These are phyloP conservation scores for Drosophila paramelanica DNA, from an alignment of 2,888 invertebrate species.

Conservation along the genomic window DNA sequence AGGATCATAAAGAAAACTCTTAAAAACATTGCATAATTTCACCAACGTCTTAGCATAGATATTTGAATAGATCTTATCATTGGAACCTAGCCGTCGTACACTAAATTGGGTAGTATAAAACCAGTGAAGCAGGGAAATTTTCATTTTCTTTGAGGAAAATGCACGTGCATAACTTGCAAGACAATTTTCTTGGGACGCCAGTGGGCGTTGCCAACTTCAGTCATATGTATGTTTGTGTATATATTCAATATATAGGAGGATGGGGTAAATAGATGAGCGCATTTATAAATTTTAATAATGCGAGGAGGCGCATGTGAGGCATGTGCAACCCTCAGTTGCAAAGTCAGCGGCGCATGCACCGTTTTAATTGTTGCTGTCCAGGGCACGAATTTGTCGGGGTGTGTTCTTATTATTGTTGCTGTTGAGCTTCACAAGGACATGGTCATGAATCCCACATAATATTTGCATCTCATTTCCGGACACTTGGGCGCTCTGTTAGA, in stretches of 20 bases:
- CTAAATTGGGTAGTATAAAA: slow-evolving; percentile 60
- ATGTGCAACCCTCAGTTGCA: slow-evolving; percentile 65
- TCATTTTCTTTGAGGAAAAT: slow-evolving; percentile 63
- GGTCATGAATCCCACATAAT: slow-evolving; percentile 84
- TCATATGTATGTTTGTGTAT: background rate
- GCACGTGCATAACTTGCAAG: slow-evolving; percentile 68
- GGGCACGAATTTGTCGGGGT: slow-evolving; percentile 47
- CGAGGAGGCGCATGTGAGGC: slow-evolving; percentile 36
- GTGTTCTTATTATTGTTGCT: slow-evolving; percentile 34
- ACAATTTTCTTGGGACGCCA: slow-evolving; percentile 60
- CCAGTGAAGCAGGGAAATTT: slow-evolving; percentile 71
- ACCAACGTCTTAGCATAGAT: slow-evolving; percentile 10
- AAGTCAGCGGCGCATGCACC: slow-evolving; percentile 67
- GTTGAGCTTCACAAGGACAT: slow-evolving; percentile 77
- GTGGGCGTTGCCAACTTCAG: slow-evolving; percentile 27
- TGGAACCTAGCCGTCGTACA: slow-evolving; percentile 11
- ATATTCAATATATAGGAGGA: background rate
- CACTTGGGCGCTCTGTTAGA: slow-evolving; percentile 70
- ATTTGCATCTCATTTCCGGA: slow-evolving; percentile 85
- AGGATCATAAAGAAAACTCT: slow-evolving; percentile 3
- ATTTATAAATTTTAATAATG: slow-evolving; percentile 58
- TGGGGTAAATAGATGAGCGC: slow-evolving; percentile 58
- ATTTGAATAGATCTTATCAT: slow-evolving; percentile 44
- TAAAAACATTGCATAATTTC: slow-evolving; percentile 57
- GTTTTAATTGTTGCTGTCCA: slow-evolving; percentile 60